phyloP scores from a whole-genome alignment of 2,888 invertebrate species.

The Coleophora deauratella region DNA sequence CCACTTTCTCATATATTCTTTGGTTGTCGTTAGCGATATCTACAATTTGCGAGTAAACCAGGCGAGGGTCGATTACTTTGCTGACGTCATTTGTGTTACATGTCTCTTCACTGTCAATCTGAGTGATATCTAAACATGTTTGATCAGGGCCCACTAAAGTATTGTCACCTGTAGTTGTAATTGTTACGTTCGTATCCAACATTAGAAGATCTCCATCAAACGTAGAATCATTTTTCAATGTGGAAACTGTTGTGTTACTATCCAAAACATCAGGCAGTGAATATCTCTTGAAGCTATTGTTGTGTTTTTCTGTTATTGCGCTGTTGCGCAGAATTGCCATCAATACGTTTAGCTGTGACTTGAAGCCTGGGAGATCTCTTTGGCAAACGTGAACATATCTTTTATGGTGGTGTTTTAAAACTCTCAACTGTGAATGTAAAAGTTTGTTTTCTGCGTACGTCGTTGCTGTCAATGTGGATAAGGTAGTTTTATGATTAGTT shows the following conservation, averaged over 20 bases:
- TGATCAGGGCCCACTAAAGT: slow-evolving; percentile 48
- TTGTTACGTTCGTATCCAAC: slow-evolving; percentile 59
- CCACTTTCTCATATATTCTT: slow-evolving; percentile 26
- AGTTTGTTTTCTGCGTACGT: slow-evolving; percentile 60
- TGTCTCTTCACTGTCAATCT: slow-evolving; percentile 38
- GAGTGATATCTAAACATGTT: slow-evolving; percentile 49
- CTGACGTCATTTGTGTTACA: slow-evolving; percentile 34
- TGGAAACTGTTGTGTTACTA: slow-evolving; percentile 30
- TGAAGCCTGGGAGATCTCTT: slow-evolving; percentile 55
- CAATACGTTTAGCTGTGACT: slow-evolving; percentile 44
- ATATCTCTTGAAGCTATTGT: slow-evolving; percentile 41
- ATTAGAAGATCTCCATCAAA: slow-evolving; percentile 58
- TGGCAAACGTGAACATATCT: slow-evolving; percentile 55
- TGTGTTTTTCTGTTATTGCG: slow-evolving; percentile 23
- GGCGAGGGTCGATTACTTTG: slow-evolving; percentile 22
- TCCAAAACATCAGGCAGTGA: slow-evolving; percentile 50
- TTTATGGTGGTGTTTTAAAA: slow-evolving; percentile 51
- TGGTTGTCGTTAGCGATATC: slow-evolving; percentile 23
- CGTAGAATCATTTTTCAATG: slow-evolving; percentile 52
- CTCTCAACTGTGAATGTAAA: slow-evolving; percentile 52
- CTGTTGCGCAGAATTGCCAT: slow-evolving; percentile 42
- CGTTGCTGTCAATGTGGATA: slow-evolving; percentile 59
- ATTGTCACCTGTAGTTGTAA: slow-evolving; percentile 45
- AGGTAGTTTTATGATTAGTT: slow-evolving; percentile 49
- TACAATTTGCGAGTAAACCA: slow-evolving; percentile 25